A percentile compares a stretch with the other conserved stretches of the same genome.
Conservation (phyloP, 1,140 invertebrate genomes). For the Ceratina calcarata region DNA sequence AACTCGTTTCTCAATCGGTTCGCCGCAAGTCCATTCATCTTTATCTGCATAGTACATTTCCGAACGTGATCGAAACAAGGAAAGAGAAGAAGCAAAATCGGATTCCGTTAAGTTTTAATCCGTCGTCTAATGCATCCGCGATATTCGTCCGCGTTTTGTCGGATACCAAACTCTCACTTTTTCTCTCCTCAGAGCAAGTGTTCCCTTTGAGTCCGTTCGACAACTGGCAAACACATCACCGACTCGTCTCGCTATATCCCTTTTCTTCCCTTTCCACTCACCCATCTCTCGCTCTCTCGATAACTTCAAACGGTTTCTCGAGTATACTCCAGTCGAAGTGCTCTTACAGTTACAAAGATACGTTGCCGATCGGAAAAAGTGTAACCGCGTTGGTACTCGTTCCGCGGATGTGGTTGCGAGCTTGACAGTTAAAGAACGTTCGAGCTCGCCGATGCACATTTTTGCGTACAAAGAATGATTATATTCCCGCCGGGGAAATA, state of each 20-base stretch:
- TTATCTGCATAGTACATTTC: no score
- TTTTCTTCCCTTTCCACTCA: neutral
- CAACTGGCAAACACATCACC: slow-evolving; percentile 40
- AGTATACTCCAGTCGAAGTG: slow-evolving; percentile 57
- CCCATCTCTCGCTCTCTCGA: slow-evolving; percentile 35
- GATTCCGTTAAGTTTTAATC: slow-evolving; percentile 22
- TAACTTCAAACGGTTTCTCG: slow-evolving; percentile 60
- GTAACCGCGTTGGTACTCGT: slow-evolving; percentile 36
- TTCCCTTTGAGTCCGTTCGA: slow-evolving; percentile 38
- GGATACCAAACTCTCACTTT: slow-evolving; percentile 18
- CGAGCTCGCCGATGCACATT: slow-evolving; percentile 40
- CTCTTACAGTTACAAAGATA: slow-evolving; percentile 61
- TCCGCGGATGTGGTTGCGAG: slow-evolving; percentile 9
- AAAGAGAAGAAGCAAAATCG: neutral
- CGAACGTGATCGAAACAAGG: neutral
- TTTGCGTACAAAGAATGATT: slow-evolving; percentile 60
- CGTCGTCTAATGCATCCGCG: slow-evolving; percentile 35
- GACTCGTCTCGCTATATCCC: slow-evolving; percentile 35
- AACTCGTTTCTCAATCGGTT: no score
- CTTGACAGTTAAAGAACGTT: slow-evolving; percentile 25
- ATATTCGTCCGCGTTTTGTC: slow-evolving; percentile 24
- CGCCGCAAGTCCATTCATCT: no score
- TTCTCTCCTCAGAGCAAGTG: neutral
- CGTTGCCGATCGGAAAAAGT: slow-evolving; percentile 51
- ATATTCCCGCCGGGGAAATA: slow-evolving; percentile 20